These are phyloP conservation scores for Neolamprologus kungweensis DNA, from an alignment of 2,113 vertebrate species.

Conservation along the genomic window DNA sequence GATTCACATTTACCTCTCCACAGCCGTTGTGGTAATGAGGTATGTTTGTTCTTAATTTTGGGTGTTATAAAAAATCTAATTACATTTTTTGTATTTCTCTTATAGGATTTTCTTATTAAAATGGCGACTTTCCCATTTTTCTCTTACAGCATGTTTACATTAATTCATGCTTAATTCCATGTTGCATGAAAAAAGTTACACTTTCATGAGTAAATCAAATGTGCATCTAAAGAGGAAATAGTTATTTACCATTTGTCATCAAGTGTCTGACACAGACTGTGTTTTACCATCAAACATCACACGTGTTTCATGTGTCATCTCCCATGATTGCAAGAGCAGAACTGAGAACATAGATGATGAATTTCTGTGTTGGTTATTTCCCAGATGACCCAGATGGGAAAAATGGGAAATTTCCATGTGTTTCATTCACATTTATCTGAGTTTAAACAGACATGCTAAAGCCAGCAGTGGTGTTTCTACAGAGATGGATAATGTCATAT, in stretches of 20 bases:
- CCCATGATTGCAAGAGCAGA: background rate
- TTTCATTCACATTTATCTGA: conserved; percentile 34
- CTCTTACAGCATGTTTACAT: background rate
- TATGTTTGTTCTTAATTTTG: no score
- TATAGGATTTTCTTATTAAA: background rate
- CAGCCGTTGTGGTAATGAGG: no score
- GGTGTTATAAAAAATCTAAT: no score
- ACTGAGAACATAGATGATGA: conserved; percentile 5
- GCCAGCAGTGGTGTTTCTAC: background rate
- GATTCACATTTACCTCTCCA: no score
- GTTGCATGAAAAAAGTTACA: background rate
- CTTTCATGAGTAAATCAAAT: background rate
- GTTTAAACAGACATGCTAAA: conserved; percentile 18
- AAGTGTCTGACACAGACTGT: background rate
- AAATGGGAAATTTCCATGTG: conserved; percentile 11
- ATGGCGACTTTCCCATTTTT: background rate
- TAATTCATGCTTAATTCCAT: background rate
- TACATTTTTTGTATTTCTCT: background rate
- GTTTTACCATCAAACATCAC: background rate
- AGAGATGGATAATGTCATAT: conserved; percentile 26
- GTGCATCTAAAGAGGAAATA: background rate
- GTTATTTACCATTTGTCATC: background rate
- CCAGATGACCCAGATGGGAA: conserved; percentile 6
- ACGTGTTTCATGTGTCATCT: background rate
- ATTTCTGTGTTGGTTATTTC: conserved; percentile 22